These are phyloP conservation scores for Scaptomyza reducta DNA, from an alignment of 2,888 invertebrate species.

Conservation along the genomic window DNA sequence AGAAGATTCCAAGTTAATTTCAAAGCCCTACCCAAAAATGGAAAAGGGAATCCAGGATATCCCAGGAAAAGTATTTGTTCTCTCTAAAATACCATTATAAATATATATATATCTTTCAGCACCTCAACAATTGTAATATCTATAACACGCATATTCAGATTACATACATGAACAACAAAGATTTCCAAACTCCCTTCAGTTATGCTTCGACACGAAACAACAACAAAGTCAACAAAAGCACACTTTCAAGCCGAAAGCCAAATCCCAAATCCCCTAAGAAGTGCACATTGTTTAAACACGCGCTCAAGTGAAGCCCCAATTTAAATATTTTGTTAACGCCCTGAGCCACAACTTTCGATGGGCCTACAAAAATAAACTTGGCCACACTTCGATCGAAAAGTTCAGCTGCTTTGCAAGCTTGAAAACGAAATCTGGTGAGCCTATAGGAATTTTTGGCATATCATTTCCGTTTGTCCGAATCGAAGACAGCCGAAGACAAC, in stretches of 20 bases:
- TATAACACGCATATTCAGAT: neutral
- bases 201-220: conserved; percentile 49
- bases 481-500: conserved; percentile 28
- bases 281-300: conserved; percentile 71
- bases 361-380: conserved; percentile 17
- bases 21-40: neutral
- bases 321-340: conserved; percentile 63
- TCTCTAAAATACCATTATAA: neutral
- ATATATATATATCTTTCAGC: neutral
- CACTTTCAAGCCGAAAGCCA: conserved; percentile 1
- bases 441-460: conserved; percentile 45
- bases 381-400: conserved; percentile 53
- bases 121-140: too few relatives aligned
- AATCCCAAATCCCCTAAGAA: conserved; percentile 36
- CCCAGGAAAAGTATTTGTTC: neutral
- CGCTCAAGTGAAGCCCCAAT: conserved; percentile 55
- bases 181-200: neutral
- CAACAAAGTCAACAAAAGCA: conserved; percentile 27
- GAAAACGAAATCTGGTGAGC: conserved; percentile 31
- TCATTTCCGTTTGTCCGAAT: conserved; percentile 70
- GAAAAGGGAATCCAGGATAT: neutral
- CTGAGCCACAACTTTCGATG: conserved; percentile 1
- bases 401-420: conserved; percentile 38
- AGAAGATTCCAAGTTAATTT: neutral
- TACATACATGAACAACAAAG: neutral